phyloP scores from a whole-genome alignment of 2,888 invertebrate genomes.

The Argyra leucocephala region DNA sequence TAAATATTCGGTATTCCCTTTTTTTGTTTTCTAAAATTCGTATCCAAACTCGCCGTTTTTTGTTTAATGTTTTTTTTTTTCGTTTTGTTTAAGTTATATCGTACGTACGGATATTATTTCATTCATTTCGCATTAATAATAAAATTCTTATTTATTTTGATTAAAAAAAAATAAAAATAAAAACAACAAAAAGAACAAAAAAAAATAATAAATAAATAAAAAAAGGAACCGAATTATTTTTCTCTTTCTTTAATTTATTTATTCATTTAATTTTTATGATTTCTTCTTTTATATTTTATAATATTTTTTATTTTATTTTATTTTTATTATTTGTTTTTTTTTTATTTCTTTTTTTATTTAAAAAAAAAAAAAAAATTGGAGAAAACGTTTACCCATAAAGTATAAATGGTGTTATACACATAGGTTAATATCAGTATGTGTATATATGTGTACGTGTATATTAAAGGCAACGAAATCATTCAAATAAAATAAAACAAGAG shows the following conservation, averaged over 20 bases:
- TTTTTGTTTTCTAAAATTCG: no score
- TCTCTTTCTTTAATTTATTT: not conserved
- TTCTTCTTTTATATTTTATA: not conserved
- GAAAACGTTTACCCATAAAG: not conserved
- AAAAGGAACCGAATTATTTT: not conserved
- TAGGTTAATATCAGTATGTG: not conserved
- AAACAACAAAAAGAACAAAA: no score
- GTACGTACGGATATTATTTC: not conserved
- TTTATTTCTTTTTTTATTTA: not conserved
- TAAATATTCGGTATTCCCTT: no score
- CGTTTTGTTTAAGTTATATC: not conserved
- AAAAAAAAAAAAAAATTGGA: not conserved
- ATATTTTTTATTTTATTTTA: not conserved
- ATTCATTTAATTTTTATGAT: not conserved
- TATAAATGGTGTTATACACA: not conserved
- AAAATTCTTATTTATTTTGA: conserved; percentile 1
- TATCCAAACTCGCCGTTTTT: no score
- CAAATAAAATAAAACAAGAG: not conserved
- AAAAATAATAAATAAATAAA: not conserved
- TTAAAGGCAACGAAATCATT: not conserved
- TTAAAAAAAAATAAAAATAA: not conserved
- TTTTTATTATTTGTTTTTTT: not conserved
- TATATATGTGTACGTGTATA: not conserved
- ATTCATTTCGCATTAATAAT: not conserved
- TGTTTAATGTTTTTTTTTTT: no score